phyloP scores from a whole-genome alignment of 2,888 invertebrate genomes.

The Thera obeliscata region DNA sequence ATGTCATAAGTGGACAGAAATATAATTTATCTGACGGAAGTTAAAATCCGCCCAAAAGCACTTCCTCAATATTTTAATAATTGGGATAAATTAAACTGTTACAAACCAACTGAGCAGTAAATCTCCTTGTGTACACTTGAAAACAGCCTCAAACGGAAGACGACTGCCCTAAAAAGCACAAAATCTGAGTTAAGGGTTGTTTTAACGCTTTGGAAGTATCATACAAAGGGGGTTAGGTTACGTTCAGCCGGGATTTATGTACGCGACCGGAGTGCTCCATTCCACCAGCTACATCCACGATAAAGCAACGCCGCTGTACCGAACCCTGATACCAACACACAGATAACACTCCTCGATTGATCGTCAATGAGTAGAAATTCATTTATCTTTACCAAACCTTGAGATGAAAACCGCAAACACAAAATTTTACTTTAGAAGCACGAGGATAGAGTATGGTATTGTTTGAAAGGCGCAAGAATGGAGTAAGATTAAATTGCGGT shows the following conservation, averaged over 20 bases:
- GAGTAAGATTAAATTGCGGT: slow-evolving; percentile 55
- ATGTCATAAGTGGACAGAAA: too few species aligned
- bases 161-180: slow-evolving; percentile 1
- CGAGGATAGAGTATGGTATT: slow-evolving; percentile 35
- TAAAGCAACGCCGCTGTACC: slow-evolving; percentile 30
- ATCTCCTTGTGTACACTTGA: neutral
- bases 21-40: too few species aligned
- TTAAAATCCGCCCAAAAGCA: too few species aligned
- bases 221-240: slow-evolving; percentile 23
- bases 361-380: slow-evolving; percentile 81
- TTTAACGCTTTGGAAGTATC: slow-evolving; percentile 27
- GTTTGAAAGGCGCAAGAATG: slow-evolving; percentile 32
- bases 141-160: neutral
- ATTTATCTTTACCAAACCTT: slow-evolving; percentile 74
- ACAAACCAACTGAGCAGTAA: neutral
- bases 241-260: slow-evolving; percentile 22
- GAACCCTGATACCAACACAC: slow-evolving; percentile 71
- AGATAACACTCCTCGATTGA: slow-evolving; percentile 78
- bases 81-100: neutral
- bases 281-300: slow-evolving; percentile 28
- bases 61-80: neutral
- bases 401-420: slow-evolving; percentile 31
- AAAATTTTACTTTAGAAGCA: slow-evolving; percentile 43
- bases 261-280: slow-evolving; percentile 13
- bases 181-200: slow-evolving; percentile 16